Conservation (phyloP, 2,888 invertebrate species). For the Neelides folsomi region DNA sequence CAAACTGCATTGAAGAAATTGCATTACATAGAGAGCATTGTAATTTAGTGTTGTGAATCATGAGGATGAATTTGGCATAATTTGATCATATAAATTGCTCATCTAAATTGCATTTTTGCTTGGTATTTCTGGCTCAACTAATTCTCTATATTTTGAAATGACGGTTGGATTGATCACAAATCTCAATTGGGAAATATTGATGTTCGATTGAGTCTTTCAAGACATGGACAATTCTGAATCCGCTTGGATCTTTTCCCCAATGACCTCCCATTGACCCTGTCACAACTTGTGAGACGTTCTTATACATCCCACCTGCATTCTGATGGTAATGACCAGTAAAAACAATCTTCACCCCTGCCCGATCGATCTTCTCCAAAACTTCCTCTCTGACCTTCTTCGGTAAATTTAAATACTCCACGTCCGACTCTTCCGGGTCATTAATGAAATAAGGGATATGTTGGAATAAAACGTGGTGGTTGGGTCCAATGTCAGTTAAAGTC, state of each 20-base stretch:
- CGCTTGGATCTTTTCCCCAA: constrained; percentile 37
- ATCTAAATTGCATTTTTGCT: too few species aligned
- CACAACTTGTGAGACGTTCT: constrained; percentile 38
- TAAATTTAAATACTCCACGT: constrained; percentile 38
- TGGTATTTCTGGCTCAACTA: too few species aligned
- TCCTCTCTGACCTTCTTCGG: constrained; percentile 33
- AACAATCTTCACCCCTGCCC: constrained; percentile 39
- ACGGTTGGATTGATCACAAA: not conserved
- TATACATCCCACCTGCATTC: constrained; percentile 39
- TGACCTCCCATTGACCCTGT: constrained; percentile 42
- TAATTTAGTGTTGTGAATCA: too few species aligned
- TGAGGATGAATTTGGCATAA: too few species aligned
- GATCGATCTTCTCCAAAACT: constrained; percentile 37
- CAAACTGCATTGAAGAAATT: too few species aligned
- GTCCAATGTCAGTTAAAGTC: not conserved
- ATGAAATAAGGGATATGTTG: constrained; percentile 42
- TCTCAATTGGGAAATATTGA: constrained; percentile 34
- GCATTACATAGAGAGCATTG: too few species aligned
- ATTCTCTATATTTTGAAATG: too few species aligned
- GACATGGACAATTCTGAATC: constrained; percentile 40
- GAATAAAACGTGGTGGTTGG: constrained; percentile 37
- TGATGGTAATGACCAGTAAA: constrained; percentile 44
- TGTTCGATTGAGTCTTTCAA: constrained; percentile 37
- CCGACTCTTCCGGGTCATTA: constrained; percentile 35
- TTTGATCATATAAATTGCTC: too few species aligned